Conservation (phyloP, 30 jellyfish, hydroid and myxozoan species). For the Hydra vulgaris region DNA sequence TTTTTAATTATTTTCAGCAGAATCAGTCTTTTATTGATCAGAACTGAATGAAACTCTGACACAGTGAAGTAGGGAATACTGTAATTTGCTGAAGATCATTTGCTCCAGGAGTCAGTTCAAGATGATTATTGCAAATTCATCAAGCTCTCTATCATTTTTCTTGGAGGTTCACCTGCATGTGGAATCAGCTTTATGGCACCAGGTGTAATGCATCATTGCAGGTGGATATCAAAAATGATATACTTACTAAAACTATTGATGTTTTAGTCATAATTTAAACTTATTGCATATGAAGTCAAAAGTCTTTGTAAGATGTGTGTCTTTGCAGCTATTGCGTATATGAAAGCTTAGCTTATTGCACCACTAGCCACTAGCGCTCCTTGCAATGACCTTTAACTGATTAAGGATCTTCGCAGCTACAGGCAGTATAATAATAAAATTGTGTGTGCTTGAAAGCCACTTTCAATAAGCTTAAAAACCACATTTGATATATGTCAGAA, state of each 20-base stretch:
- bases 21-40: background rate
- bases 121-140: background rate
- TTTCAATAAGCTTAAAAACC: background rate
- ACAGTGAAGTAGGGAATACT: background rate
- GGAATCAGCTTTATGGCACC: background rate
- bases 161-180: background rate
- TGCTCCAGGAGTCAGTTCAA: background rate
- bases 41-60: background rate
- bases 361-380: background rate
- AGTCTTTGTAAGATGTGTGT: background rate
- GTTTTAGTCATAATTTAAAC: background rate
- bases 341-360: background rate
- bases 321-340: background rate
- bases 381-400: background rate
- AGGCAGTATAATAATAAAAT: background rate
- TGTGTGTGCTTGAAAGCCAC: background rate
- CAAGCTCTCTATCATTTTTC: background rate
- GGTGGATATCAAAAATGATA: background rate
- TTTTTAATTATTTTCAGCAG: background rate
- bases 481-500: background rate
- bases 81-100: background rate
- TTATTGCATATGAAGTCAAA: background rate
- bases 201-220: background rate
- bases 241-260: background rate
- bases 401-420: background rate